Evolutionary conservation across 2,888 invertebrate genomes (phyloP).

Genomic region (Troides aeacus): DNA sequence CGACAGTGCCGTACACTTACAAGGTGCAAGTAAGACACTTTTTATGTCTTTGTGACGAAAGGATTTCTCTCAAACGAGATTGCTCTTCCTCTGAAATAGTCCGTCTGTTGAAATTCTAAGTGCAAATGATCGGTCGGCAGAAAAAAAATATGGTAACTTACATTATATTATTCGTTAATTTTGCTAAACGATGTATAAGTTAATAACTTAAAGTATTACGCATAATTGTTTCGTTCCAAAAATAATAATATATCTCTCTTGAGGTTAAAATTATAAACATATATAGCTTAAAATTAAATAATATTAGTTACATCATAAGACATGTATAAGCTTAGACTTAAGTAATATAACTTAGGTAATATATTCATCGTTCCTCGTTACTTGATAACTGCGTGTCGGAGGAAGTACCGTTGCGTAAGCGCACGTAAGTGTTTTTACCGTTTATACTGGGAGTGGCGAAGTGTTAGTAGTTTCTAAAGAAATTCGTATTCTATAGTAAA

Average conservation of each 20-base stretch:
- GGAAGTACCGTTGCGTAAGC: conserved; percentile 29
- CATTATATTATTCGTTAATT: no score
- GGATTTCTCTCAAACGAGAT: conserved; percentile 34
- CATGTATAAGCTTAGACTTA: conserved; percentile 9
- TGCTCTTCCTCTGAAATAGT: conserved; percentile 37
- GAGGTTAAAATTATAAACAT: neutral
- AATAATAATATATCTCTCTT: no score
- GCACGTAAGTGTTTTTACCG: conserved; percentile 26
- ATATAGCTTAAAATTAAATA: neutral
- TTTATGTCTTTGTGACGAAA: conserved; percentile 30
- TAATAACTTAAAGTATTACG: no score
- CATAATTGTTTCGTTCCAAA: no score
- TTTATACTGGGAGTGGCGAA: conserved; percentile 23
- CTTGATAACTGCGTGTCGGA: conserved; percentile 26
- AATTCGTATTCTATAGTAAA: conserved; percentile 11
- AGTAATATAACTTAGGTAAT: conserved; percentile 25
- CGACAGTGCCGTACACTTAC: conserved; percentile 4
- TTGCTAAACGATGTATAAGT: no score
- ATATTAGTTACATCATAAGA: neutral
- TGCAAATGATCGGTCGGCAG: conserved; percentile 16
- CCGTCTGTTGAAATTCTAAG: conserved; percentile 30
- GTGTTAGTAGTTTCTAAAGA: conserved; percentile 20
- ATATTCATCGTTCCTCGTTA: conserved; percentile 17
- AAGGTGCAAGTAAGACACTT: conserved; percentile 23
- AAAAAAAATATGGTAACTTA: neutral